phyloP scores from a whole-genome alignment of 64 coral and sea anemone genomes.

The Cladopsammia gracilis region DNA sequence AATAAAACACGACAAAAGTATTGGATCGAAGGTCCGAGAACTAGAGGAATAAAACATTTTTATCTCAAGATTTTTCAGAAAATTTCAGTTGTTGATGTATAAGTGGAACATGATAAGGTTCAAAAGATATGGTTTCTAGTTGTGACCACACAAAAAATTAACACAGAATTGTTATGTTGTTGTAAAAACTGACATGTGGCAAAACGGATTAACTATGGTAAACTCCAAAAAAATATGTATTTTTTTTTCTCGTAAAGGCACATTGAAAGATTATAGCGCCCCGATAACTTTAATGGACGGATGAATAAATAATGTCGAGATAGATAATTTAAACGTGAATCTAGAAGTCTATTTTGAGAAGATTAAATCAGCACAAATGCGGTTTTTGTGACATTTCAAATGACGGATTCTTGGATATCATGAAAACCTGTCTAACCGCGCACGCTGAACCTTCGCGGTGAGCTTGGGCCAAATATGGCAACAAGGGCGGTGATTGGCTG shows the following conservation, averaged over 20 bases:
- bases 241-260: neutral
- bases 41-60: too few relatives aligned
- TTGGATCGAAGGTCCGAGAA: too few relatives aligned
- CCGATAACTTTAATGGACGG: neutral
- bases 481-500: slow-evolving; percentile 77
- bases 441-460: slow-evolving; percentile 62
- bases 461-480: slow-evolving; percentile 91
- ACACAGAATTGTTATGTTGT: too few relatives aligned
- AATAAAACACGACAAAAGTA: too few relatives aligned
- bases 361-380: neutral
- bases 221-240: neutral
- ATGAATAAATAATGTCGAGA: slow-evolving; percentile 12
- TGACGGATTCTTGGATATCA: slow-evolving; percentile 3
- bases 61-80: too few relatives aligned
- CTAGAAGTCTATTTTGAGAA: neutral
- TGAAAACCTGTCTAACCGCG: slow-evolving; percentile 58
- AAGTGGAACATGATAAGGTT: too few relatives aligned
- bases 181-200: neutral
- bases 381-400: neutral
- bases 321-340: slow-evolving; percentile 7
- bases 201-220: neutral
- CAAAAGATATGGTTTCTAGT: too few relatives aligned
- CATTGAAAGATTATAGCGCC: neutral
- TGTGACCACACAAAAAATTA: too few relatives aligned
- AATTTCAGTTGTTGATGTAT: too few relatives aligned